These are phyloP conservation scores for Crenuchus spilurus DNA, from an alignment of 2,797 vertebrate species.

Conservation along the genomic window DNA sequence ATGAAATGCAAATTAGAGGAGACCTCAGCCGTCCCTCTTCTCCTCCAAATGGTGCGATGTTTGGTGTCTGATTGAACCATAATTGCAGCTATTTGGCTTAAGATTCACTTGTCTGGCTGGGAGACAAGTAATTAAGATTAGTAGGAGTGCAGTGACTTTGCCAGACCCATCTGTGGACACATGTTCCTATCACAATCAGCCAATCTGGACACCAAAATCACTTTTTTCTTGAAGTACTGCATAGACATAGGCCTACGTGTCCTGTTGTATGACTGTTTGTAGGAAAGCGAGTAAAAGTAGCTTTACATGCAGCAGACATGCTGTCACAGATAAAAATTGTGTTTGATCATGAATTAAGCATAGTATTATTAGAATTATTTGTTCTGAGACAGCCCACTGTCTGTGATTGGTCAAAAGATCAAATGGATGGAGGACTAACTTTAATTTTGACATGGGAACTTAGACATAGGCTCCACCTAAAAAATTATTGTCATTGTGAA, in stretches of 20 bases:
- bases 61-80: constrained; percentile 60
- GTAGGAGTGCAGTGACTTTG: constrained; percentile 41
- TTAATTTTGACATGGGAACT: too few relatives aligned
- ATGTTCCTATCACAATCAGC: constrained; percentile 38
- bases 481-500: too few relatives aligned
- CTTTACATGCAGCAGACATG: too few relatives aligned
- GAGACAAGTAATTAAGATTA: constrained; percentile 54
- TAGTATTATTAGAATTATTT: too few relatives aligned
- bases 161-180: constrained; percentile 45
- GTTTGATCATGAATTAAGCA: too few relatives aligned
- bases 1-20: constrained; percentile 56
- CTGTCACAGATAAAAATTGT: too few relatives aligned
- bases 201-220: constrained; percentile 11
- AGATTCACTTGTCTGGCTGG: constrained; percentile 52
- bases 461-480: too few relatives aligned
- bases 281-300: neutral
- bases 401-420: too few relatives aligned
- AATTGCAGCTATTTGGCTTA: constrained; percentile 61
- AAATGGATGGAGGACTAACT: too few relatives aligned
- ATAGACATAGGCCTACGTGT: neutral
- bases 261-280: neutral
- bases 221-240: constrained; percentile 5
- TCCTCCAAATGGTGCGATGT: constrained; percentile 52
- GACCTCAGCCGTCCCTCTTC: constrained; percentile 34
- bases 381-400: too few relatives aligned